Conservation (phyloP, 2,113 vertebrate genomes). For the Phrynosoma platyrhinos region DNA sequence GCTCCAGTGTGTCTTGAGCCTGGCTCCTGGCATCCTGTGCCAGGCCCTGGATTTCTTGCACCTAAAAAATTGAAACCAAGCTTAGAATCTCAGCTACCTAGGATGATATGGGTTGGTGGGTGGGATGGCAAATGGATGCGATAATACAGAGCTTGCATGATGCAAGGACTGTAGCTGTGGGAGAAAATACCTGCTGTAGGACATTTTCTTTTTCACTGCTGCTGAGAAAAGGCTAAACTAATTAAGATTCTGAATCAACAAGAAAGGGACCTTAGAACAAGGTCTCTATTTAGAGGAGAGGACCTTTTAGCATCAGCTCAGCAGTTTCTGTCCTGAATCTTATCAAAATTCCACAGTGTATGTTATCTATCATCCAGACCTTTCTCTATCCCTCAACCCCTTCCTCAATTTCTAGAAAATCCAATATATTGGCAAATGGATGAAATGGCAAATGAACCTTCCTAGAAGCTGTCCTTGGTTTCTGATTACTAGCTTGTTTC, state of each 20-base stretch:
- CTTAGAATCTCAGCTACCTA: not conserved
- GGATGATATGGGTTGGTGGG: not conserved
- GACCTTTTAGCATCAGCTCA: not conserved
- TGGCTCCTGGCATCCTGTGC: constrained; percentile 77
- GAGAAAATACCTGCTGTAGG: not conserved
- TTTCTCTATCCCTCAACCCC: not conserved
- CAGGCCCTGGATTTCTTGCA: constrained; percentile 80
- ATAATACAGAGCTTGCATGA: not conserved
- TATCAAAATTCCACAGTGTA: not conserved
- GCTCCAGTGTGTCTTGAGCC: constrained; percentile 75
- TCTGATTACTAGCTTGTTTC: too few relatives aligned
- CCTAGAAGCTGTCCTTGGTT: too few relatives aligned
- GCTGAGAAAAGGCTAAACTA: not conserved
- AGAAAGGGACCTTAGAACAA: too few relatives aligned
- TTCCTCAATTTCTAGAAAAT: not conserved
- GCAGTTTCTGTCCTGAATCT: not conserved
- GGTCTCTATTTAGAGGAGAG: not conserved
- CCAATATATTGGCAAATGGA: not conserved
- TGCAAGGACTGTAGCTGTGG: not conserved
- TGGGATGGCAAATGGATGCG: not conserved
- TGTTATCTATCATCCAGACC: not conserved
- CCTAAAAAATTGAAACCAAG: constrained; percentile 65
- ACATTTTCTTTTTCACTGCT: not conserved
- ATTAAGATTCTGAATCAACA: not conserved
- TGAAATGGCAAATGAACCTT: too few relatives aligned